Evolutionary conservation across 2,797 vertebrate genomes (phyloP), one percentile per base, ranked within the genome.

Genomic region (Cynopterus sphinx): DNA sequence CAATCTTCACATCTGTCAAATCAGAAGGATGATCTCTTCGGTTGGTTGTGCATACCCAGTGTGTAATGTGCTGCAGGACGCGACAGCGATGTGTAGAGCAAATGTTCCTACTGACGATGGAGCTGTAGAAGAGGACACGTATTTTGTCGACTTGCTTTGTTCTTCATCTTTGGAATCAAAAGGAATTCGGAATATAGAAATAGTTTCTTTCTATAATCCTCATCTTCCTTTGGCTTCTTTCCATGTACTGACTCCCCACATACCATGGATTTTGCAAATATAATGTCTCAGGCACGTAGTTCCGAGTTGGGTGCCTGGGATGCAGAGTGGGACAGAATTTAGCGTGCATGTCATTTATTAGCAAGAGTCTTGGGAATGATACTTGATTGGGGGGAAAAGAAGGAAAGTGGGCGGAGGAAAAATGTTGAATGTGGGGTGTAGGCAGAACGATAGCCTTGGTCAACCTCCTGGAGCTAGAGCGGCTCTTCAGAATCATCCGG

Each of bases 21-120:
- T 63, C 79, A 91, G 55, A 22, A 61, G 0, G 9, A 9, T 5
- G 11, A 33, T 9, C 21, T 26, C 31, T 57, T 31, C 13, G 24
- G 59, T 1, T 16, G 28, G 26, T 21, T 21, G 31, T 11, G 10
- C 0, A 0, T 4, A 17, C 39, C 41, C 5, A 12, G 13, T 3
- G 2, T 17, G 1, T 7, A 55, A 31, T 26, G 24, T 39, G 74
- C 65, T 55, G 43, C 36, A 3, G 24, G 3, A 5, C 13, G 0
- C 3, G 21, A 61, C 2, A 1, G 17, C 0, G 3, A 6, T 0
- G 2, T 21, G 21, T 5, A 33, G 28, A 19, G 15, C 51, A 24
- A 1, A 22, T 0, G 51, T 36, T 65, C 63, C 57, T 10, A 26
- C 11, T 0, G 1, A 3, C 21, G 2, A 3, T 0, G 0, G 43